A percentile compares a stretch with the other conserved stretches of the same genome.
phyloP scores from a whole-genome alignment of 2,888 invertebrate species.

The Cheilosia soror region DNA sequence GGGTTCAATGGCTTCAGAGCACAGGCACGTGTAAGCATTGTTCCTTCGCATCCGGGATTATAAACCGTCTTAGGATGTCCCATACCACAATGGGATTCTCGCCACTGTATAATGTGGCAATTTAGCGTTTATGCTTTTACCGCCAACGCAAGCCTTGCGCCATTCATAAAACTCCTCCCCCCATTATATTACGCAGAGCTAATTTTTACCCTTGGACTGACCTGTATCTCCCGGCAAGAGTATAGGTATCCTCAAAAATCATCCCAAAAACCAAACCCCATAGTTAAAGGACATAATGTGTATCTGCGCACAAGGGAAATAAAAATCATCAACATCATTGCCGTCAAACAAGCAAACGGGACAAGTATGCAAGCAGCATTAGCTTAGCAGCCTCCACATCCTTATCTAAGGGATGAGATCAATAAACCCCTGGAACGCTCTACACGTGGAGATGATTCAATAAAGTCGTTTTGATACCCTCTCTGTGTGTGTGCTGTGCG shows the following conservation, averaged over 20 bases:
- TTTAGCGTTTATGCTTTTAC: slow-evolving; percentile 1
- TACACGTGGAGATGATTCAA: slow-evolving; percentile 67
- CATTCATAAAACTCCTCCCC: slow-evolving; percentile 18
- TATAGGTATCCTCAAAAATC: slow-evolving; percentile 48
- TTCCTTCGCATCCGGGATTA: slow-evolving; percentile 26
- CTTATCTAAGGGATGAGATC: slow-evolving; percentile 42
- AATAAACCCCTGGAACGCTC: slow-evolving; percentile 48
- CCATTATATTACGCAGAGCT: slow-evolving; percentile 30
- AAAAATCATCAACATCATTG: slow-evolving; percentile 44
- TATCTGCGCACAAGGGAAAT: slow-evolving; percentile 63
- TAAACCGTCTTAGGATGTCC: slow-evolving; percentile 10
- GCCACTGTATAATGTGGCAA: background rate
- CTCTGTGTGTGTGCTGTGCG: slow-evolving; percentile 2
- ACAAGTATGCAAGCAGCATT: slow-evolving; percentile 23
- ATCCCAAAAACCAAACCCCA: slow-evolving; percentile 28
- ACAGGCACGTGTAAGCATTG: slow-evolving; percentile 50
- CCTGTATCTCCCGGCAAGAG: slow-evolving; percentile 36
- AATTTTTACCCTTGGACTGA: slow-evolving; percentile 73
- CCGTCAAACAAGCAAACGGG: slow-evolving; percentile 33
- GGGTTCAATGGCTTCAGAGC: slow-evolving; percentile 50
- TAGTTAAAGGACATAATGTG: slow-evolving; percentile 34
- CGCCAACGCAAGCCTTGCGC: slow-evolving; percentile 24
- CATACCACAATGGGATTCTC: background rate
- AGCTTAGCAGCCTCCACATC: slow-evolving; percentile 8
- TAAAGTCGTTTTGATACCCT: slow-evolving; percentile 35